Base-by-base conservation (phyloP, 2,888 invertebrate species). In the Acanthopleura granulata region DNA sequence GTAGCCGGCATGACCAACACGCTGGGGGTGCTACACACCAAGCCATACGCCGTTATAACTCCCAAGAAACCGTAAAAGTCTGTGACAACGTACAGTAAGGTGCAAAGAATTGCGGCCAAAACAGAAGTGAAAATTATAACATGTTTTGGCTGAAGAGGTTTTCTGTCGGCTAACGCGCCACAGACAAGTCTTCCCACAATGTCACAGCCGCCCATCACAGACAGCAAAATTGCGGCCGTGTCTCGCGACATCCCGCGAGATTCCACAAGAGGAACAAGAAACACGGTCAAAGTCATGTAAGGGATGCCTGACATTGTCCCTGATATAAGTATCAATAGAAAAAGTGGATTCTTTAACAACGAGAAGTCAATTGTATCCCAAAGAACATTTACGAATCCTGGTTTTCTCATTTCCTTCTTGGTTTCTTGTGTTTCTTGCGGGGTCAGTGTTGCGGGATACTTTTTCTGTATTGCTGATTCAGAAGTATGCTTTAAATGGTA, bases 121-220 rank as follows among this genome's bases (percentile, higher is more conserved):
- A 25, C 16, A 27, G 27, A 16, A 25, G 66, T 27, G 22, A 66
- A 15, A 16, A 66, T 6, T 16, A 66, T 66, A 16, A 66, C 66
- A 25, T 66, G 66, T 27, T 66, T 18, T 16, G 66, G 66, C 25
- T 27, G 22, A 27, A 66, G 6, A 16, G 66, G 66, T 16, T 22
- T 22, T 27, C 66, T 22, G 29, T 66, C 66, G 1, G 66, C 66
- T 27, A 66, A 1, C 1, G 22, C 22, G 6, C 66, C 66, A 25
- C 22, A 66, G 4, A 66, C 25, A 22, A 66, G 22, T 66, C 66
- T 66, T 22, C 66, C 66, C 29, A 27, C 66, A 66, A 66, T 66
- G 14, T 66, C 66, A 66, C 22, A 22, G 16, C 27, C 66, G 25
- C 66, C 66, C 29, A 66, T 66, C 29, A 66, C 29, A 27, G 66